Evolutionary conservation across 1,140 invertebrate species (phyloP), one percentile per base, ranked within the genome.

Genomic region (Tigriopus japonicus): DNA sequence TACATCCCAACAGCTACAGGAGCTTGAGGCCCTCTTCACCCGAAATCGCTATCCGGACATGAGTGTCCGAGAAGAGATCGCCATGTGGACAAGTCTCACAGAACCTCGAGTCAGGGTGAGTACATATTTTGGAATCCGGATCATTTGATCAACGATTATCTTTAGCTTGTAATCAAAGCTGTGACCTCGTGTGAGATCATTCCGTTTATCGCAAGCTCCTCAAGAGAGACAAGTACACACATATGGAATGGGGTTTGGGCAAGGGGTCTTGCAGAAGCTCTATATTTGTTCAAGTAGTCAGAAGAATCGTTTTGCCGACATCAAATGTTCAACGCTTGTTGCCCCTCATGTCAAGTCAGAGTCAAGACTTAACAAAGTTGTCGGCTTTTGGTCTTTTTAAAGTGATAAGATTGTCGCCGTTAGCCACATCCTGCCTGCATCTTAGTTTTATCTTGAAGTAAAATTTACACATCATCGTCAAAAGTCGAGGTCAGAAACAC

Each of bases 21-120:
- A 77, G 62, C 67, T 78, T 7, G 80, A 81, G 65, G 75, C 90
- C 0, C 96, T 89, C 52, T 99, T 99, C 71, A 81, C 89, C 24
- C 79, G 92, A 65, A 99, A 98, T 77, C 81, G 94, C 52, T 98
- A 98, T 74, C 95, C 95, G 1, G 95, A 98, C 69, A 96, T 98
- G 90, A 87, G 88, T 23, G 94, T 91, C 28, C 77, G 95, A 58
- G 95, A 98, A 73, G 94, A 98, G 72, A 98, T 98, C 64, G 90
- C 94, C 15, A 90, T 94, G 80, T 98, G 92, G 92, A 98, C 93
- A 62, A 95, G 90, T 74, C 80, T 98, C 41, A 95, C 92, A 0
- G 95, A 98, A 75, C 89, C 94, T 14, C 78, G 94, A 78, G 93
- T 98, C 68, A 81, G 95, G 81, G 95, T 98, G 74, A 88, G 91